Evolutionary conservation across 2,113 vertebrate species (phyloP).

Genomic region (Sclerurus mexicanus): DNA sequence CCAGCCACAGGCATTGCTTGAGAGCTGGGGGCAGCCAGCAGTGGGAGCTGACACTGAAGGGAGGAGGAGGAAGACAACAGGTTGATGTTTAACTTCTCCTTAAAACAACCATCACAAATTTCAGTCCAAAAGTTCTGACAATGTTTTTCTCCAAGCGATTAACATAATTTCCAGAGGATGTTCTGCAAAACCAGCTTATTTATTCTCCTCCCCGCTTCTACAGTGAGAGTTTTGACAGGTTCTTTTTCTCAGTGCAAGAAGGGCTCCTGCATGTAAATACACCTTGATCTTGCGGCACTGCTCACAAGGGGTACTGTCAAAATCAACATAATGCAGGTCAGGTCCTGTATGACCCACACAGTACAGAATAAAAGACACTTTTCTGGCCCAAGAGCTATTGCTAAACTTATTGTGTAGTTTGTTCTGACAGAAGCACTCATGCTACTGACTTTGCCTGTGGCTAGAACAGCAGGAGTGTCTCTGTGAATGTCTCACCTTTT

Average conservation of each 20-base stretch:
- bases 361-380: not conserved
- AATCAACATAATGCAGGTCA: not conserved
- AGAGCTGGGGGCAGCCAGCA: not conserved
- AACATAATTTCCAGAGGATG: not conserved
- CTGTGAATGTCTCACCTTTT: not conserved
- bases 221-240: not conserved
- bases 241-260: fast-evolving
- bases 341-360: fast-evolving
- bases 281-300: not conserved
- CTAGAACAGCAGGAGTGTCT: not conserved
- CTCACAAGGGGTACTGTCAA: not conserved
- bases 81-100: not conserved
- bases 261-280: not conserved
- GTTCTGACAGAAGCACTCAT: not conserved
- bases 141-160: not conserved
- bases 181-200: not conserved
- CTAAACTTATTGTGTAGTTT: not conserved
- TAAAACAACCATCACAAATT: not conserved
- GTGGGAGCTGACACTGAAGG: not conserved
- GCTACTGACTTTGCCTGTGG: not conserved
- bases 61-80: not conserved
- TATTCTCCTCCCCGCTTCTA: not conserved
- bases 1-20: not conserved
- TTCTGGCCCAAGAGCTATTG: not conserved
- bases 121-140: not conserved